Conservation (phyloP, 2,113 vertebrate genomes). For the Hypanus sabinus region DNA sequence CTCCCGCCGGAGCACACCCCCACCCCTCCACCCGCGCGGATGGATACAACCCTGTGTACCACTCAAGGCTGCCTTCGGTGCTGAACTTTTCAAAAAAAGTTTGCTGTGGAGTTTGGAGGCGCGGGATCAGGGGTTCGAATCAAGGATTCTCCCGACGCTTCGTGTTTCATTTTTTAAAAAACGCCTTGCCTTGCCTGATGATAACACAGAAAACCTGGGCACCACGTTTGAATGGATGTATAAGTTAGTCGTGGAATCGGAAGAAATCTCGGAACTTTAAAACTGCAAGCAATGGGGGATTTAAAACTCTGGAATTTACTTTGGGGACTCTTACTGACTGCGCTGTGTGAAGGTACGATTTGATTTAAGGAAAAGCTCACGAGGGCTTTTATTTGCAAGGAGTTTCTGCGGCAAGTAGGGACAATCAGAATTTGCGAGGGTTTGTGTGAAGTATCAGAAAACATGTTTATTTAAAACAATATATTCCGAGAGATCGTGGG, state of each 20-base stretch:
- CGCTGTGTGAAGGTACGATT: conserved; percentile 6
- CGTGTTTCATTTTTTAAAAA: neutral
- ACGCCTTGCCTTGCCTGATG: neutral
- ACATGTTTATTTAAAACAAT: neutral
- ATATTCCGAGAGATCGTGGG: neutral
- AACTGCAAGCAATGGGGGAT: conserved; percentile 14
- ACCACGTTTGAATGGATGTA: conserved; percentile 31
- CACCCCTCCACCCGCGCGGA: neutral
- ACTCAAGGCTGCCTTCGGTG: neutral
- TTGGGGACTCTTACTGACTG: conserved; percentile 9
- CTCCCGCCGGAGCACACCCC: neutral
- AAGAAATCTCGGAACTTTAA: neutral
- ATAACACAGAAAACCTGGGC: neutral
- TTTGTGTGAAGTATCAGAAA: neutral
- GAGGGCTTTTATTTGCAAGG: neutral
- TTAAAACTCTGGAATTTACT: conserved; percentile 29
- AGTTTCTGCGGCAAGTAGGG: neutral
- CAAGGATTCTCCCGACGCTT: neutral
- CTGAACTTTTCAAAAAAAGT: conserved; percentile 18
- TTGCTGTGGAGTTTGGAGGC: conserved; percentile 22
- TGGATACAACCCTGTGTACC: neutral
- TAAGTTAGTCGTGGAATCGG: neutral
- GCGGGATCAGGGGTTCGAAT: neutral
- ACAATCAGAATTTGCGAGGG: neutral
- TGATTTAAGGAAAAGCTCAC: neutral